phyloP scores from a whole-genome alignment of 2,888 invertebrate genomes.

The Calameuta idolon region DNA sequence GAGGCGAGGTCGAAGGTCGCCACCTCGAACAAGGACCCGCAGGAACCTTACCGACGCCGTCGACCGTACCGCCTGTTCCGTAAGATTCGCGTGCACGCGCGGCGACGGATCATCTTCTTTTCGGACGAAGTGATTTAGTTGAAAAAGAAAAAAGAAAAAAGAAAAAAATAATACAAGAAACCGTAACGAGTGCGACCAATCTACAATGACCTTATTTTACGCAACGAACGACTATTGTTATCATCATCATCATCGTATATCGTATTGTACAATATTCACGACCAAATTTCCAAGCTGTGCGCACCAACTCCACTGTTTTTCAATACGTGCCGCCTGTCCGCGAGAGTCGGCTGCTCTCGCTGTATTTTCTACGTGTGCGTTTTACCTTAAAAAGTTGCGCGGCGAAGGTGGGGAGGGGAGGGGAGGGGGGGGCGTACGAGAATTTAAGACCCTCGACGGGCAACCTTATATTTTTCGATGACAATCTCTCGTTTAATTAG shows the following conservation, averaged over 20 bases:
- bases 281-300: neutral
- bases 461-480: neutral
- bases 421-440: no score
- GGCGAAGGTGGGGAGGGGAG: no score
- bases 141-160: neutral
- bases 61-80: no score
- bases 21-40: no score
- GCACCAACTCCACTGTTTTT: neutral
- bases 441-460: neutral
- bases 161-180: neutral
- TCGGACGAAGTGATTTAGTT: neutral
- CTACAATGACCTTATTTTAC: constrained; percentile 17
- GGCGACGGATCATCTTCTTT: neutral
- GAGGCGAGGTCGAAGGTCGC: no score
- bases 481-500: neutral
- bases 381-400: neutral
- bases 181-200: constrained; percentile 11
- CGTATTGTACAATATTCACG: neutral
- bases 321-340: neutral
- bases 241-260: neutral
- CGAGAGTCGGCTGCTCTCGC: neutral
- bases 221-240: constrained; percentile 15
- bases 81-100: neutral
- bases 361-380: neutral
- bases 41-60: no score